Evolutionary conservation across 2,888 invertebrate species (phyloP).

Genomic region (Strigamia maritima): DNA sequence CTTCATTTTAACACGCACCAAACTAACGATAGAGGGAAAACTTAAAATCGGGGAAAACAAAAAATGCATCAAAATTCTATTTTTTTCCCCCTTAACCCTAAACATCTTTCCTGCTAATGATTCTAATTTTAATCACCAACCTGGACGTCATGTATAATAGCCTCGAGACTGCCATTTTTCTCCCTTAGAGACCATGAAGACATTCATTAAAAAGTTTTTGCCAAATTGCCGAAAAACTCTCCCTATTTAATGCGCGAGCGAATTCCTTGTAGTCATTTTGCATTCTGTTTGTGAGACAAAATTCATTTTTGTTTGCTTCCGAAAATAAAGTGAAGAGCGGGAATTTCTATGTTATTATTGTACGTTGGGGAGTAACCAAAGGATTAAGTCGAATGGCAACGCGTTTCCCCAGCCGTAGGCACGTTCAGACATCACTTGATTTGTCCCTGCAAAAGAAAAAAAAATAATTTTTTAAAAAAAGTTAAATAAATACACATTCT

Average conservation of each 20-base stretch:
- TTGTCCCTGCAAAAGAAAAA: background rate
- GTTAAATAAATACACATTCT: background rate
- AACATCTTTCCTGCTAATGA: background rate
- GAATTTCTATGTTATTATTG: background rate
- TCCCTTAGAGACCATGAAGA: background rate
- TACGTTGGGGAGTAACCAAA: conserved; percentile 24
- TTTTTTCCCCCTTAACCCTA: background rate
- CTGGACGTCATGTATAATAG: conserved; percentile 2
- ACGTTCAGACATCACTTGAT: background rate
- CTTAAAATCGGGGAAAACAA: background rate
- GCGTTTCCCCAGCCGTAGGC: conserved; percentile 3
- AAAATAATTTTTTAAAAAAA: background rate
- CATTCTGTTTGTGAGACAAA: conserved; percentile 29
- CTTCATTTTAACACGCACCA: conserved; percentile 26
- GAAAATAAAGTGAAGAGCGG: background rate
- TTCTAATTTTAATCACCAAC: conserved; percentile 17
- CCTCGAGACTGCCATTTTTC: background rate
- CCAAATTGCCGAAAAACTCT: background rate
- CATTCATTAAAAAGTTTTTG: conserved; percentile 22
- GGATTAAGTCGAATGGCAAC: conserved; percentile 11
- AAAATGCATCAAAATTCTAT: background rate
- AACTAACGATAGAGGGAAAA: conserved; percentile 12
- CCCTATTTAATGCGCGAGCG: background rate
- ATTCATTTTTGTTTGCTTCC: conserved; percentile 24
- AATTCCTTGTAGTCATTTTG: conserved; percentile 13